These are phyloP conservation scores for Calidris pugnax DNA, from an alignment of 2,113 vertebrate genomes.

Conservation along the genomic window DNA sequence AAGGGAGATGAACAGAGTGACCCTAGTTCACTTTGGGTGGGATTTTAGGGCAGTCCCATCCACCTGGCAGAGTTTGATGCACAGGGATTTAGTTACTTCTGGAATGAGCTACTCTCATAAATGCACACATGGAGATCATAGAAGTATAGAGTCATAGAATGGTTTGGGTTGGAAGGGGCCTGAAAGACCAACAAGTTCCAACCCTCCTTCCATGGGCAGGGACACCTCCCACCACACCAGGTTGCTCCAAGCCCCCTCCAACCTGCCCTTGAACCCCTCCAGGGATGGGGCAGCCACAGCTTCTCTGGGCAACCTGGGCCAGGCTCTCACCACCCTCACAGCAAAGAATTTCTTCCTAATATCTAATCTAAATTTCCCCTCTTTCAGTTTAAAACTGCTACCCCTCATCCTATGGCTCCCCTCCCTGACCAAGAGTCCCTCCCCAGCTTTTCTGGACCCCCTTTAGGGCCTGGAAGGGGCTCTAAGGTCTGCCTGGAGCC, in stretches of 20 bases:
- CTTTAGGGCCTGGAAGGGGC: not conserved
- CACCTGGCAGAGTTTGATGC: fast-evolving
- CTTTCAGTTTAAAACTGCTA: not conserved
- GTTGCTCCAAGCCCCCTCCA: not conserved
- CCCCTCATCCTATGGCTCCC: not conserved
- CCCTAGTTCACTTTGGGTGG: not conserved
- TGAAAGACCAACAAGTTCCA: not conserved
- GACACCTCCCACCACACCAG: not conserved
- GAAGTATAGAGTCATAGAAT: not conserved
- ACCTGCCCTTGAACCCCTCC: not conserved
- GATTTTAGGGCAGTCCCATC: not conserved
- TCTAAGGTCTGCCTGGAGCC: not conserved
- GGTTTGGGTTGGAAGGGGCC: not conserved
- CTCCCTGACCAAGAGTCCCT: not conserved
- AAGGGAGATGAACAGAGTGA: not conserved
- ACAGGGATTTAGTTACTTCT: not conserved
- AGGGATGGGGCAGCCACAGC: not conserved
- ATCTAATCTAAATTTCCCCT: not conserved
- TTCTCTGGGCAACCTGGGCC: not conserved
- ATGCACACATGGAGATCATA: not conserved
- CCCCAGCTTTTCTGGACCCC: not conserved
- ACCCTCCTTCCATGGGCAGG: not conserved
- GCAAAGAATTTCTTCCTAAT: not conserved
- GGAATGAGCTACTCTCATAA: not conserved
- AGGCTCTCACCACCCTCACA: not conserved